Evolutionary conservation across 1,140 invertebrate species (phyloP).

Genomic region (Pristionchus pacificus): DNA sequence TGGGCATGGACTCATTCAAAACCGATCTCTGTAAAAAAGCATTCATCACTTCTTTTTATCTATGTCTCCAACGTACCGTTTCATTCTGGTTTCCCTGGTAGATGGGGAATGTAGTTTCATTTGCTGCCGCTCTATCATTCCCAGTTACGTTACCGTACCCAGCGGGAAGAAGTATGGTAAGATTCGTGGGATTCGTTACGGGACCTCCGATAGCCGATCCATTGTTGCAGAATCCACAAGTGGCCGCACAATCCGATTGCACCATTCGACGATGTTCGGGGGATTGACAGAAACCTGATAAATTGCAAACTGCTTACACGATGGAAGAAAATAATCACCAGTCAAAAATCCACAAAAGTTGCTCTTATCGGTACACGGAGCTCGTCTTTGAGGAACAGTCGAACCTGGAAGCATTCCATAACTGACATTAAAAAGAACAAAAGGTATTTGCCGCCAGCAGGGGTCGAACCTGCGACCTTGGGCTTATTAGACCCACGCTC

Average conservation of each 20-base stretch:
- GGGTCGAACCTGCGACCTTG: conserved; percentile 43
- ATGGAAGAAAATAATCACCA: not conserved
- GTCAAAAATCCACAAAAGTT: not conserved
- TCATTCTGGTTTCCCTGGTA: not conserved
- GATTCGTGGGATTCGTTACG: no score
- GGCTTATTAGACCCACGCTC: conserved; percentile 43
- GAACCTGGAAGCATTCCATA: not conserved
- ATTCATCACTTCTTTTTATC: not conserved
- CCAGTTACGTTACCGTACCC: not conserved
- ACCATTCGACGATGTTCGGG: not conserved
- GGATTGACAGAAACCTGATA: not conserved
- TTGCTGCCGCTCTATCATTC: not conserved
- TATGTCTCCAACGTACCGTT: not conserved
- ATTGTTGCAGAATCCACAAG: not conserved
- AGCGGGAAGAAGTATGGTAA: no score
- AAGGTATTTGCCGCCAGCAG: conserved; percentile 35
- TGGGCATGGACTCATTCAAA: no score
- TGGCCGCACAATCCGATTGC: not conserved
- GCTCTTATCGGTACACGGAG: not conserved
- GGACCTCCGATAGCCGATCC: no score
- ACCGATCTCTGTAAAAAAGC: no score
- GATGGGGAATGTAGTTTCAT: not conserved
- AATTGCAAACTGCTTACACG: not conserved
- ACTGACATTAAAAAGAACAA: not conserved
- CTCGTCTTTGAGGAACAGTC: not conserved